Base-by-base conservation (phyloP, 2,888 invertebrate genomes). In the Drosophila phalerata region DNA sequence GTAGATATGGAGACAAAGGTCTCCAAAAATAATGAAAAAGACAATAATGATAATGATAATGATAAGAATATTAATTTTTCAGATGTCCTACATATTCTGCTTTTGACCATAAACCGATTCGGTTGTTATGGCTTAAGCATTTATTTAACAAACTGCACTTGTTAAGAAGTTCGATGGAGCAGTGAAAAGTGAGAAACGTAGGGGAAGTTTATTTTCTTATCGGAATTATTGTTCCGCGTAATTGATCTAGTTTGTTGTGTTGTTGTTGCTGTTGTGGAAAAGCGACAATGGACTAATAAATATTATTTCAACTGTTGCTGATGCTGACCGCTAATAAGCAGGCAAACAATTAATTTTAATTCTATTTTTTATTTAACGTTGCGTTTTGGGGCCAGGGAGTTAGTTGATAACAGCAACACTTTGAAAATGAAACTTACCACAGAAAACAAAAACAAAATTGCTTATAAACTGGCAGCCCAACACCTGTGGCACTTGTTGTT, bases 231-330 rank as follows among this genome's bases (percentile, higher is more conserved):
- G 74, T 81, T 71, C 55, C 69, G 79, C 69, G 79, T 77, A 86
- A 86, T 85, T 85, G 85, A 86, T 85, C 85, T 73, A 85, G 63
- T 85, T 60, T 38, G 47, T 25, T 28, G 25, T 13, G n/a, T 32
- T 13, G 19, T 25, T n/a, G 34, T 11, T 38, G 43, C 40, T 25
- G 42, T 51, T 47, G n/a, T 32, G 11, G 11, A 48, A 48, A 48
- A 48, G 48, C 48, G 55, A 13, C 58, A 47, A 51, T 38, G 34
- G 28, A 11, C 56, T 66, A 64, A 79, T 82, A 83, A 83, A 85
- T 83, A 82, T 83, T 85, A 72, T 67, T 69, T 69, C 79, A 83
- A 77, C 65, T 79, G 77, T 38, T 52, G 42, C 67, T 77, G 79
- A 79, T 82, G 85, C 77, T 73, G 67, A 62, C 53, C 73, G 65